Conservation (phyloP, 1,140 invertebrate genomes). For the Lordiphosa collinella region DNA sequence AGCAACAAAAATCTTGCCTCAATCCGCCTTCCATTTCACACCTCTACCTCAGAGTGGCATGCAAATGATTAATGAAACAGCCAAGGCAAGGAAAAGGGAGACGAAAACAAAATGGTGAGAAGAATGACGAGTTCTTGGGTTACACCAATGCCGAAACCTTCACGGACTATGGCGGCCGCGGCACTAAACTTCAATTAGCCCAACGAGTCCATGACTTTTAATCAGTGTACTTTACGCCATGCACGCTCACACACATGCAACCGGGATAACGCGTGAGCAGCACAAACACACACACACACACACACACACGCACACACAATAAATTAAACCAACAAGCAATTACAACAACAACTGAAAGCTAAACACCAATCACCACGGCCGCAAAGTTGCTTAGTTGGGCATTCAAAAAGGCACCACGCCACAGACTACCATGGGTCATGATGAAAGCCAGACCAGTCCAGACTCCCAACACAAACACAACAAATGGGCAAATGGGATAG, state of each 20-base stretch:
- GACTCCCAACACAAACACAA: not conserved
- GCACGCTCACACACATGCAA: slow-evolving; percentile 8
- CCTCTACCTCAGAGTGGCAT: slow-evolving; percentile 23
- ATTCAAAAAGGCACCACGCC: slow-evolving; percentile 5
- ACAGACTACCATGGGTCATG: not conserved
- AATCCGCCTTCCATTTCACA: slow-evolving; percentile 10
- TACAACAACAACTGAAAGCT: slow-evolving; percentile 27
- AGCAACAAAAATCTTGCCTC: too few species aligned
- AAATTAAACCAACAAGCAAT: slow-evolving; percentile 73
- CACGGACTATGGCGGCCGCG: slow-evolving; percentile 27
- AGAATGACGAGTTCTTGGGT: not conserved
- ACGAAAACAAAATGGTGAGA: too few species aligned
- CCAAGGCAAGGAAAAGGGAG: not conserved
- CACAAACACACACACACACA: slow-evolving; percentile 1
- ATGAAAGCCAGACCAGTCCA: not conserved
- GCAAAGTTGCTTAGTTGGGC: slow-evolving; percentile 6
- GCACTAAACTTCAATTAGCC: slow-evolving; percentile 75
- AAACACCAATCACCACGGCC: slow-evolving; percentile 16
- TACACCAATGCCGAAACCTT: slow-evolving; percentile 32
- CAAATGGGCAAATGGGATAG: not conserved
- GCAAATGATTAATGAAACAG: slow-evolving; percentile 57
- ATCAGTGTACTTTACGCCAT: slow-evolving; percentile 66
- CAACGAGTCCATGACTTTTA: slow-evolving; percentile 71
- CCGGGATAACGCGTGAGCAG: not conserved
- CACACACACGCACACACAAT: slow-evolving; percentile 49